Percentiles rank a stretch among this genome's conserved stretches.
These are phyloP conservation scores for Drosophila pachea DNA, from an alignment of 1,140 invertebrate genomes.

Conservation along the genomic window DNA sequence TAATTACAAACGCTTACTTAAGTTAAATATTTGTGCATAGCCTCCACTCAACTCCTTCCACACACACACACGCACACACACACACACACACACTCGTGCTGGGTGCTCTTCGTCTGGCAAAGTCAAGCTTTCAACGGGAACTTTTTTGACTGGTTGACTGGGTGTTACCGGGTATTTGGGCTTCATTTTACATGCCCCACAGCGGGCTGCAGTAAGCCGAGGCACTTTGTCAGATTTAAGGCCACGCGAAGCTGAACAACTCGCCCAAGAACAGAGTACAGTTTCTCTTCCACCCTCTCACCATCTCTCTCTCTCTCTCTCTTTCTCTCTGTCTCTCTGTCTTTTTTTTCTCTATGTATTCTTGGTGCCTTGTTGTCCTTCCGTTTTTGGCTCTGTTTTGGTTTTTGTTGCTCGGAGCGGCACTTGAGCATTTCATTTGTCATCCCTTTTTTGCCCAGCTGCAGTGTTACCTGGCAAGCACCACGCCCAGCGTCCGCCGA, in stretches of 20 bases:
- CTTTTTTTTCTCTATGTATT: constrained; percentile 2
- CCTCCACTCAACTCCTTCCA: constrained; percentile 26
- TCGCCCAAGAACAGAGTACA: constrained; percentile 52
- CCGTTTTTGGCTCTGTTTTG: constrained; percentile 30
- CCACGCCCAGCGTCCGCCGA: constrained; percentile 28
- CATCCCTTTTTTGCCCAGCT: constrained; percentile 61
- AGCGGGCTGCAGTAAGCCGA: constrained; percentile 52
- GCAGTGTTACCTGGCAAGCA: constrained; percentile 53
- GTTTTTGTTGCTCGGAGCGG: constrained; percentile 61
- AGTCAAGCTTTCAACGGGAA: constrained; percentile 44
- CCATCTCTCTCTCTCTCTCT: not conserved
- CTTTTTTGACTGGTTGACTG: constrained; percentile 12
- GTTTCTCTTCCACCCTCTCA: not conserved
- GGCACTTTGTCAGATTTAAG: constrained; percentile 67
- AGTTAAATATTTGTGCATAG: constrained; percentile 73
- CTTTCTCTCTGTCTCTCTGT: not conserved
- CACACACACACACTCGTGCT: not conserved
- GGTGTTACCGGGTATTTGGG: constrained; percentile 15
- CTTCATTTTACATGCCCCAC: constrained; percentile 60
- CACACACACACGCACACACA: constrained; percentile 7
- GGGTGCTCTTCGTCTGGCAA: constrained; percentile 24
- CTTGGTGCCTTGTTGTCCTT: not conserved
- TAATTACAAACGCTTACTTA: constrained; percentile 75
- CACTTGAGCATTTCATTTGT: constrained; percentile 76
- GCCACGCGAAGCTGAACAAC: constrained; percentile 43